Conservation (phyloP, 92 coral and sea anemone species). For the Phenganax stokvisi region DNA sequence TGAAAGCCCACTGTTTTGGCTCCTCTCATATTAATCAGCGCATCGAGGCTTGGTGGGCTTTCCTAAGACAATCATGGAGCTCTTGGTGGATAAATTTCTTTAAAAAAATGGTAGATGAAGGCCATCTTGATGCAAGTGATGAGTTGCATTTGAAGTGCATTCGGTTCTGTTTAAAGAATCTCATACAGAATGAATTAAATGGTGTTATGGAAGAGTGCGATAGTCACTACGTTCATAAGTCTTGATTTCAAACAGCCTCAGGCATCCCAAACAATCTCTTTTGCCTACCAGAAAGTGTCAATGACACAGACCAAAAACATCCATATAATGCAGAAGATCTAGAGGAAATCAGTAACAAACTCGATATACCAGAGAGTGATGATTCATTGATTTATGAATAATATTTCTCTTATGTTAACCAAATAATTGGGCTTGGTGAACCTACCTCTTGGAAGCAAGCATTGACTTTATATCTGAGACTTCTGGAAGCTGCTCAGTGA, state of each 20-base stretch:
- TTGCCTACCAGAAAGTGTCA: conserved; percentile 23
- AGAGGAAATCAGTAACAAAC: conserved; percentile 41
- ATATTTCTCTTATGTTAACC: conserved; percentile 38
- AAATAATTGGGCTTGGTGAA: conserved; percentile 36
- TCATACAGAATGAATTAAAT: conserved; percentile 3
- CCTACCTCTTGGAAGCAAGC: conserved; percentile 44
- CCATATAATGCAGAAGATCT: conserved; percentile 17
- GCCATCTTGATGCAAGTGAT: conserved; percentile 23
- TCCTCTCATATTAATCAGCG: conserved; percentile 48
- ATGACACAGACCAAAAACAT: conserved; percentile 11
- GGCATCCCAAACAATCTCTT: conserved; percentile 26
- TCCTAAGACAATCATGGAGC: conserved; percentile 30
- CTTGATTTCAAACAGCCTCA: conserved; percentile 13
- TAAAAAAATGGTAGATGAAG: conserved; percentile 2
- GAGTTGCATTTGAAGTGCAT: conserved; percentile 23
- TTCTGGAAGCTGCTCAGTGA: conserved; percentile 25
- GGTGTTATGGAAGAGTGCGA: conserved; percentile 19
- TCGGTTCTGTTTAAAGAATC: conserved; percentile 20
- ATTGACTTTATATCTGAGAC: conserved; percentile 31
- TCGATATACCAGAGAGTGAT: conserved; percentile 28
- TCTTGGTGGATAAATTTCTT: conserved; percentile 30
- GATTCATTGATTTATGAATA: conserved; percentile 34
- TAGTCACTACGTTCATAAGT: conserved; percentile 12
- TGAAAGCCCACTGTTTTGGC: conserved; percentile 43
- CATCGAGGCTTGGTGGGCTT: conserved; percentile 50